Percentiles rank a stretch among this genome's conserved stretches.
These are phyloP conservation scores for Formica aserva DNA, from an alignment of 2,888 invertebrate genomes.

Conservation along the genomic window DNA sequence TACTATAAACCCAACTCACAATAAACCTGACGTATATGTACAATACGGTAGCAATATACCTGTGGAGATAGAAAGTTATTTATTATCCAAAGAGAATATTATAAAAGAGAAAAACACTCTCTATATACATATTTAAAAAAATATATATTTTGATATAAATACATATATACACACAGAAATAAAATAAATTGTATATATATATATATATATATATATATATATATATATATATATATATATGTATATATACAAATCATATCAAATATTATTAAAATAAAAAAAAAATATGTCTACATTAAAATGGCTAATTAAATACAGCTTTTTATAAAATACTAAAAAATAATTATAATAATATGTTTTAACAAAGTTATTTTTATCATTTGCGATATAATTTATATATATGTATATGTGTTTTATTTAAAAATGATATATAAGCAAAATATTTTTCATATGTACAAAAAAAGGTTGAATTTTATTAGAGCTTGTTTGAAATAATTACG, in stretches of 20 bases:
- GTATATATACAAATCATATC: too few species aligned
- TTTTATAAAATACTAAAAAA: neutral
- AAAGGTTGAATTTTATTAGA: neutral
- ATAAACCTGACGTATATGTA: neutral
- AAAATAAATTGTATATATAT: neutral
- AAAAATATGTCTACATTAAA: neutral
- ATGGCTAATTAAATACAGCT: neutral
- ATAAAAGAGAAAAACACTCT: neutral
- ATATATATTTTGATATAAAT: neutral
- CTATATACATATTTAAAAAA: neutral
- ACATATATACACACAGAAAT: neutral
- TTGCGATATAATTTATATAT: neutral
- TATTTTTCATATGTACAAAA: neutral
- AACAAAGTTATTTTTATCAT: neutral
- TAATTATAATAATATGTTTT: neutral
- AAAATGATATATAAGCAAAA: neutral
- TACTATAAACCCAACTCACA: neutral
- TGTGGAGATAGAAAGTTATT: neutral
- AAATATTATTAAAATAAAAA: neutral
- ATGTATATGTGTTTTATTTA: neutral
- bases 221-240: too few species aligned
- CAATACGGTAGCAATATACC: slow-evolving; percentile 2
- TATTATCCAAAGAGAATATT: neutral
- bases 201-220: too few species aligned
- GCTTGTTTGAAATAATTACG: neutral